Conservation (phyloP, 1,140 invertebrate species). For the Drosophila kikkawai region DNA sequence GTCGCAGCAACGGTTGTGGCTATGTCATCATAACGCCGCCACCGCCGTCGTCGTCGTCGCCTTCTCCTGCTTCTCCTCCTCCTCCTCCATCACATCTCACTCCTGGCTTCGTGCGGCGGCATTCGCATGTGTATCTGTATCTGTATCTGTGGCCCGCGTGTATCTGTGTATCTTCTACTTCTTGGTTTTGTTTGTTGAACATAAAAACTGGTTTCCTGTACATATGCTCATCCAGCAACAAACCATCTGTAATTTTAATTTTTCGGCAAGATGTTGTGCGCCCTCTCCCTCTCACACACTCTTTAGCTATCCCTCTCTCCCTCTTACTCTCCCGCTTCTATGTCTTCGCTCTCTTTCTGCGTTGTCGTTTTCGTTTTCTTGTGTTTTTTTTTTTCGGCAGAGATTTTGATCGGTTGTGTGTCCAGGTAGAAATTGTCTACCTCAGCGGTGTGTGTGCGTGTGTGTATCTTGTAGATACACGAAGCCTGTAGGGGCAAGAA, state of each 20-base stretch:
- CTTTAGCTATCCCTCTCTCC: not conserved
- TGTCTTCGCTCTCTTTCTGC: slow-evolving; percentile 17
- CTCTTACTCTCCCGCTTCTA: slow-evolving; percentile 1
- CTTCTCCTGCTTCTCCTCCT: slow-evolving; percentile 9
- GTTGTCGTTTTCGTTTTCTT: slow-evolving; percentile 42
- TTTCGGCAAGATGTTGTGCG: slow-evolving; percentile 60
- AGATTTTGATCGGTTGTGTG: slow-evolving; percentile 76
- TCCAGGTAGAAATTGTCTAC: slow-evolving; percentile 81
- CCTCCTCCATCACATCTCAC: not conserved
- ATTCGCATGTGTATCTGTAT: slow-evolving; percentile 46
- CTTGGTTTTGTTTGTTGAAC: slow-evolving; percentile 80
- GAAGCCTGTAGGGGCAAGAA: slow-evolving; percentile 18
- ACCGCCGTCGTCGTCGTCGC: slow-evolving; percentile 7
- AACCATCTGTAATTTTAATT: slow-evolving; percentile 84
- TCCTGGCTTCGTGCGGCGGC: slow-evolving; percentile 21
- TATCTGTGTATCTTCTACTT: slow-evolving; percentile 56
- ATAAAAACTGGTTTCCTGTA: slow-evolving; percentile 83
- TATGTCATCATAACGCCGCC: slow-evolving; percentile 76
- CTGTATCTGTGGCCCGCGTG: slow-evolving; percentile 27
- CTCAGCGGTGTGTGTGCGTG: slow-evolving; percentile 42
- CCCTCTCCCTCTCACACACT: not conserved
- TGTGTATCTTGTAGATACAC: slow-evolving; percentile 70
- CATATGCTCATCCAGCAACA: slow-evolving; percentile 80
- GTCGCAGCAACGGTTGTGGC: slow-evolving; percentile 35
- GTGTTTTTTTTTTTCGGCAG: slow-evolving; percentile 65